Percentiles rank a stretch among this genome's conserved stretches.
Evolutionary conservation across 2,888 invertebrate species (phyloP).

Genomic region (Tridacna crocea): DNA sequence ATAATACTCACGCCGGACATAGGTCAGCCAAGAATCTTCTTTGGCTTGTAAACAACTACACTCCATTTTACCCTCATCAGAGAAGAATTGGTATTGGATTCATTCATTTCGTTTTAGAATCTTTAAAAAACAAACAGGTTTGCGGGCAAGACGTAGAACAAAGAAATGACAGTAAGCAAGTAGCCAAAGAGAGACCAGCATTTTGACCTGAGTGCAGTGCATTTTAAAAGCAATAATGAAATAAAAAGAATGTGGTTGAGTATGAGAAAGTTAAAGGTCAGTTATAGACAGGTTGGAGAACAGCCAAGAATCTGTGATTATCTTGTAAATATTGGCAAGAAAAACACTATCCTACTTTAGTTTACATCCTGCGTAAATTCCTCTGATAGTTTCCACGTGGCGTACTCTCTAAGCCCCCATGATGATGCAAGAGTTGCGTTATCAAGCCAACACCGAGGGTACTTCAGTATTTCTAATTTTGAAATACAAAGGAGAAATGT

Average conservation of each 20-base stretch:
- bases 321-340: slow-evolving; percentile 9
- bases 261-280: background rate
- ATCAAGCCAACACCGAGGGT: background rate
- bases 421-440: slow-evolving; percentile 25
- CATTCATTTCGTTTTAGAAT: too few relatives aligned
- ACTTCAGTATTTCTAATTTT: too few relatives aligned
- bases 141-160: background rate
- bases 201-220: background rate
- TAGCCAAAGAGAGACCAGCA: background rate
- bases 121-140: background rate
- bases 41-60: too few relatives aligned
- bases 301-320: slow-evolving; percentile 1
- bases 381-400: slow-evolving; percentile 21
- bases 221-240: background rate
- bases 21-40: too few relatives aligned
- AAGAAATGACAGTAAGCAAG: background rate
- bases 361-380: slow-evolving; percentile 14
- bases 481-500: too few relatives aligned
- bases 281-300: background rate
- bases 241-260: background rate
- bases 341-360: background rate
- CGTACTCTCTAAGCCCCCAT: background rate
- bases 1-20: too few relatives aligned
- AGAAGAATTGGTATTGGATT: too few relatives aligned
- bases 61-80: too few relatives aligned